phyloP scores from a whole-genome alignment of 2,797 vertebrate species.

The Cossypha niveicapilla region DNA sequence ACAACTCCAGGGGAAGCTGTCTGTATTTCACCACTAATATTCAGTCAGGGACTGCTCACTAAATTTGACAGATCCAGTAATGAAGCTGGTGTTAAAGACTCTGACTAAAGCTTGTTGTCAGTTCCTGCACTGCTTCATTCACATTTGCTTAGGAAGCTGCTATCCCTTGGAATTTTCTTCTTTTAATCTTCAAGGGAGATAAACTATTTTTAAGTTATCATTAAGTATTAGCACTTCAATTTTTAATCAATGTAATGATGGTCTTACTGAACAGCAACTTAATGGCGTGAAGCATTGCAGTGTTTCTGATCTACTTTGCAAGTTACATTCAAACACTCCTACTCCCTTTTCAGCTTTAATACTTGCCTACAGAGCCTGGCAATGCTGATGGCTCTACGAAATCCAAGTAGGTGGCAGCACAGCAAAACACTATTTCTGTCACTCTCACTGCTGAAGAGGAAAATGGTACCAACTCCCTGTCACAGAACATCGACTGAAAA shows the following conservation, averaged over 20 bases:
- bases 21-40: not conserved
- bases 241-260: conserved; percentile 26
- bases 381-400: conserved; percentile 28
- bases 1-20: not conserved
- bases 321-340: conserved; percentile 48
- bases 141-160: not conserved
- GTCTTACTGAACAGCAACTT: not conserved
- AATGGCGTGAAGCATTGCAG: not conserved
- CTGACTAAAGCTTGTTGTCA: not conserved
- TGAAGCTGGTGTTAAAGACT: not conserved
- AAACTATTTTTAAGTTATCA: not conserved
- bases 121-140: not conserved
- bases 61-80: not conserved
- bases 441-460: conserved; percentile 16
- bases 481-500: not conserved
- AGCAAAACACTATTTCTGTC: conserved; percentile 62
- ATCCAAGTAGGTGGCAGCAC: conserved; percentile 61
- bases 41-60: not conserved
- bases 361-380: conserved; percentile 54
- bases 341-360: conserved; percentile 42
- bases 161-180: not conserved
- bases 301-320: conserved; percentile 12
- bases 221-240: conserved; percentile 12
- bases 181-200: conserved; percentile 5
- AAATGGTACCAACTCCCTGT: conserved; percentile 24